These are phyloP conservation scores for Acleris sparsana DNA, from an alignment of 2,888 invertebrate species.

Conservation along the genomic window DNA sequence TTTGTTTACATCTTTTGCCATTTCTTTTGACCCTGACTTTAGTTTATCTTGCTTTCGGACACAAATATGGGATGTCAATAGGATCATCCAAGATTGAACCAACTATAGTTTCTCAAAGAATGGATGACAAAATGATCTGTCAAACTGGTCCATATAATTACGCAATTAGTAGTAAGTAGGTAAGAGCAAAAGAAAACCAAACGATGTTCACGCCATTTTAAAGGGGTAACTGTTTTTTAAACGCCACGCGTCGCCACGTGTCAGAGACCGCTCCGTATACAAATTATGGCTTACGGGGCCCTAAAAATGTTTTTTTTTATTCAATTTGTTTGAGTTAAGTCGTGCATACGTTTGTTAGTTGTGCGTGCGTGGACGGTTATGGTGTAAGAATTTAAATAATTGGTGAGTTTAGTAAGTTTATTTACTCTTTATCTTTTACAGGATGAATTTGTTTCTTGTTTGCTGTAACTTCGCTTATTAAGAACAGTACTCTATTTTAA, in stretches of 20 bases:
- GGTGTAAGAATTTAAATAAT: conserved; percentile 29
- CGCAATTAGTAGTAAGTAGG: no score
- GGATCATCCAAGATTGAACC: no score
- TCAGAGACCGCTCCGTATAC: conserved; percentile 61
- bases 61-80: no score
- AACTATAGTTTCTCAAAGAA: no score
- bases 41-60: no score
- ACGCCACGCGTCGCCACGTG: conserved; percentile 71
- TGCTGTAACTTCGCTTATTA: no score
- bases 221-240: conserved; percentile 21
- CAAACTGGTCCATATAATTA: no score
- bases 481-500: no score
- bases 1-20: no score
- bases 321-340: conserved; percentile 42
- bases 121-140: no score
- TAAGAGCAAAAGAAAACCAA: background rate
- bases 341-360: conserved; percentile 42
- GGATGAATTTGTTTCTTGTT: no score
- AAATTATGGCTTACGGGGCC: conserved; percentile 74
- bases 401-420: background rate
- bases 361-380: conserved; percentile 28
- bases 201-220: conserved; percentile 11
- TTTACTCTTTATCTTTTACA: background rate
- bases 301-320: conserved; percentile 60
- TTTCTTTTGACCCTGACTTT: no score